Conservation (phyloP, 2,113 vertebrate genomes). For the Calonectris borealis region DNA sequence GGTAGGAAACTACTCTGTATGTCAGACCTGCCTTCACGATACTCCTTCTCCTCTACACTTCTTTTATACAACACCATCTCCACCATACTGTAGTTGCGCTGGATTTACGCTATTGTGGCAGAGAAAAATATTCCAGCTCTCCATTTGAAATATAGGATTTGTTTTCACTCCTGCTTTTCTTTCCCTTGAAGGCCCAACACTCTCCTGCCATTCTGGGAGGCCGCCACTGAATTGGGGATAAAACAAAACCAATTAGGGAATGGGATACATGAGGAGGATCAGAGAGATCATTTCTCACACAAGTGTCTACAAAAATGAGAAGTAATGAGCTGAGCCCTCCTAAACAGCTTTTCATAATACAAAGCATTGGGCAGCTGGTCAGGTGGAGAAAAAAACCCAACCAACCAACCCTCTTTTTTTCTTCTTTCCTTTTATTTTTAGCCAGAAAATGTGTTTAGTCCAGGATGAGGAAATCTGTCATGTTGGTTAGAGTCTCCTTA, state of each 20-base stretch:
- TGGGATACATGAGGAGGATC: background rate
- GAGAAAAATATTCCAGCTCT: background rate
- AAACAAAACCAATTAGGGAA: background rate
- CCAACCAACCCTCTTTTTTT: background rate
- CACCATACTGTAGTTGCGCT: background rate
- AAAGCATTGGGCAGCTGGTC: slow-evolving; percentile 11
- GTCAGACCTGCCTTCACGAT: background rate
- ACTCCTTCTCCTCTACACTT: background rate
- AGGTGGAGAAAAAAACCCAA: background rate
- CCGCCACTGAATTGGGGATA: background rate
- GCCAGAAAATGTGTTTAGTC: background rate
- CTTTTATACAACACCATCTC: background rate
- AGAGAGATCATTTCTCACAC: background rate
- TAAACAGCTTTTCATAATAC: background rate
- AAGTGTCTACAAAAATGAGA: background rate
- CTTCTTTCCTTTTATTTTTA: background rate
- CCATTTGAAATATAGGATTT: background rate
- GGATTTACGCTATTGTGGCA: accelerated
- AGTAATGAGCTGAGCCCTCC: slow-evolving; percentile 15
- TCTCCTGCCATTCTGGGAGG: background rate
- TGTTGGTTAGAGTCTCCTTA: background rate
- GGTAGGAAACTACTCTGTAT: background rate
- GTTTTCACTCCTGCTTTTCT: background rate
- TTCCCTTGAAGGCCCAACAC: background rate
- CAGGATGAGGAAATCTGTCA: background rate